Evolutionary conservation across 2,888 invertebrate genomes (phyloP), one percentile per base, ranked within the genome.

Genomic region (Dermolepida albohirtum): DNA sequence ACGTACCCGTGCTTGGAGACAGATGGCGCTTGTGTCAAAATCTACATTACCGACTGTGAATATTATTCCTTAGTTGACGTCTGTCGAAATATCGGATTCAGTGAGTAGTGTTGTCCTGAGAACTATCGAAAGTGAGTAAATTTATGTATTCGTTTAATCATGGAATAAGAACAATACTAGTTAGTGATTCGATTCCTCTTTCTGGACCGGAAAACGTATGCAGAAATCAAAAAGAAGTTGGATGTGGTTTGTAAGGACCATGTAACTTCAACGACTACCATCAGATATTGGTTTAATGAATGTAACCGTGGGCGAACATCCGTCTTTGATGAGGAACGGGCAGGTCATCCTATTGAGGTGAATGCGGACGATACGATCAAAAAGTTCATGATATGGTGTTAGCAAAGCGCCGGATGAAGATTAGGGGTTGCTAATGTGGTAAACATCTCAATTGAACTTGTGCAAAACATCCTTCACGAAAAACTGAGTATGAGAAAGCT

Each of bases 91-190:
- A 2, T 22, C 14, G 44, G 10, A 12, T 44, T 44, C 12, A 44
- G 11, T 2, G 12, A 44, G 44, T 7, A 44, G 44, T 44, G 4
- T n/a, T 44, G 12, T 44, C 12, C 5, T n/a, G 44, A 44, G 44
- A 44, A 12, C 44, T 44, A 12, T 14, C 1, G 44, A n/a, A 44
- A 44, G 12, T 44, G 44, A 7, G 44, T 5, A 44, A 44, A 5
- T 44, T 44, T 44, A 44, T 44, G 5, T 12, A 12, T 44, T 44
- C 5, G 44, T 44, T 11, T 7, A 44, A 44, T 44, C 44, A 44
- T 44, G 44, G 12, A 44, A 7, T 7, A 44, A 44, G n/a, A 44
- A 44, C 16, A 44, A 22, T 22, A 22, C 2, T 4, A 4, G 12
- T 44, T 7, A 44, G 7, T 14, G 14, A 16, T 14, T 44, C 16